Base-by-base conservation (phyloP, 1,140 invertebrate genomes). In the Tenebrio molitor region DNA sequence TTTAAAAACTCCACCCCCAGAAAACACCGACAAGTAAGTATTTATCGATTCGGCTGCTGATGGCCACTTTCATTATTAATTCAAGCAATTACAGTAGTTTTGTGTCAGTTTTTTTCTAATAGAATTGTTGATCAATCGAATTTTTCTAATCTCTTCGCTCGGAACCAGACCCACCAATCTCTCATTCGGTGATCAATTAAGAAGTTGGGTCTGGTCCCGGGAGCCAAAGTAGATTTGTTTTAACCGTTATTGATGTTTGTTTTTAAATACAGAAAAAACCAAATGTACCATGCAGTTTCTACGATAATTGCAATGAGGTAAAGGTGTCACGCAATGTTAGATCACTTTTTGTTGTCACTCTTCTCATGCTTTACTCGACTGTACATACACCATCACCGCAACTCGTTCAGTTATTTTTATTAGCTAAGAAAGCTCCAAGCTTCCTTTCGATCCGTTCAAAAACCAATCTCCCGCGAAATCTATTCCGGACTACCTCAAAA, bases 261-360 rank as follows among this genome's bases (percentile, higher is more conserved):
- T 85, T 79, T 86, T 82, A 85, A 85, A 85, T 85, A 85, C 86
- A 90, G 89, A 89, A 91, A 91, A 87, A 90, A 92, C 88, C 90
- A 92, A 90, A 95, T 95, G 92, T 95, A 95, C 89, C 92, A 94
- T 87, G 93, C 93, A 81, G 93, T 95, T 81, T 95, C 93, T 73
- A 93, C 93, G 82, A 93, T 95, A 84, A 93, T 95, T 84, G 91
- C 92, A 77, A 93, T 95, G 91, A 95, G 93, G 93, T 95, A 94
- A 92, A 77, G 50, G 69, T 75, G 62, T 65, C 62, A 65, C 25
- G 58, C 14, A 64, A 64, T 36, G 62, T 69, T 73, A 73, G 53
- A 69, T 39, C 62, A 73, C 65, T 73, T 73, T 73, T 73, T 73
- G 71, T 68, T 73, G 65, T 73, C 71, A 73, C 50, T 36, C n/a